Percentiles rank a stretch among this genome's conserved stretches.
Evolutionary conservation across 92 coral and sea anemone species (phyloP).

Genomic region (Heteractis magnifica): DNA sequence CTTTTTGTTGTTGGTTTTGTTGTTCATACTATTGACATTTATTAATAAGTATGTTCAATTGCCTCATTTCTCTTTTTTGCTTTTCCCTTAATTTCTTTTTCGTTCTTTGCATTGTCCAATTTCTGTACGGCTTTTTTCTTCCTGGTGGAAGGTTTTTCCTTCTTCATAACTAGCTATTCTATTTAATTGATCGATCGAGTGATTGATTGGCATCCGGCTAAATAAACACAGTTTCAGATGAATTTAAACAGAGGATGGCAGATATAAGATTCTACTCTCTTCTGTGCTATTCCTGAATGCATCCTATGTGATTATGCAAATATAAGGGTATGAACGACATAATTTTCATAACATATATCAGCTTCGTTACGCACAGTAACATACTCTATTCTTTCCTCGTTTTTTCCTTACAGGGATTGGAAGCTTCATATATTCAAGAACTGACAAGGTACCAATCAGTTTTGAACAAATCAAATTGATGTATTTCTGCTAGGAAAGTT

Average conservation of each 20-base stretch:
- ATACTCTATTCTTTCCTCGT: too few species aligned
- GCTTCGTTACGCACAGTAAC: neutral
- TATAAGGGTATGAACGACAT: neutral
- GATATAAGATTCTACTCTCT: neutral
- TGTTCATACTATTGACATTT: too few species aligned
- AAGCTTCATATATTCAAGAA: too few species aligned
- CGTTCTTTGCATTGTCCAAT: neutral
- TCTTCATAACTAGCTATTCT: neutral
- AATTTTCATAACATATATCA: neutral
- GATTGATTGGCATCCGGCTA: conserved; percentile 2
- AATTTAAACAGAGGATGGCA: neutral
- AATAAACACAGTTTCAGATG: neutral
- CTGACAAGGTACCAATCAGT: too few species aligned
- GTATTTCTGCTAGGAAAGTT: too few species aligned
- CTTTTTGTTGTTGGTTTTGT: too few species aligned
- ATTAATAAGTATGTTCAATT: too few species aligned
- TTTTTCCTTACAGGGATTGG: too few species aligned
- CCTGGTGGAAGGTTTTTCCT: neutral
- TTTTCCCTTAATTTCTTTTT: neutral
- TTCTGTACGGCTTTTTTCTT: neutral
- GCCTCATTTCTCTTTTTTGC: too few species aligned
- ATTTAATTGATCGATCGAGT: neutral
- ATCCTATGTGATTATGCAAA: neutral
- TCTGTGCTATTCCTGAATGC: neutral
- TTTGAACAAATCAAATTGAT: too few species aligned